Evolutionary conservation across 2,797 vertebrate genomes (phyloP), one percentile per base, ranked within the genome.

Genomic region (Peromyscus attwateri): DNA sequence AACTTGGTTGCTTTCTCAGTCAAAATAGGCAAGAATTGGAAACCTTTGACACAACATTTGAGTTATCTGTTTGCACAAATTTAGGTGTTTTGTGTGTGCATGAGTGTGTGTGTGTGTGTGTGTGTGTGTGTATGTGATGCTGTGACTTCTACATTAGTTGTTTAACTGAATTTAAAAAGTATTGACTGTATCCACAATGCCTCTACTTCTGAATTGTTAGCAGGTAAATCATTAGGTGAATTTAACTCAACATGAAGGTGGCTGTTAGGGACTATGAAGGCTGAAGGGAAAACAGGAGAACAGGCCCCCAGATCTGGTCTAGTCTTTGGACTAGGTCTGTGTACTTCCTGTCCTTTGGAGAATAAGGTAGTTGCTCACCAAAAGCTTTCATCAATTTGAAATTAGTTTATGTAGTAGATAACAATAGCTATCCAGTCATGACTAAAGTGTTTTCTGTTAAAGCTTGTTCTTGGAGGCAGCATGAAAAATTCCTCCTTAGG

Each of bases 361-460:
- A 96, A 57, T 66, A 95, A 95, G 66, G 9, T 49, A 93, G 60
- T 19, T 95, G 14, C 37, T 60, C 49, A 76, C 37, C 73, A 21
- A 80, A 92, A 79, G 81, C 93, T 94, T 87, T 85, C 88, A 79
- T 96, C 75, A 89, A 13, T 73, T 94, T 77, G 80, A 77, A n/a
- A 34, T 96, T 94, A 81, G 68, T 85, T 14, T 46, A 90, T 73
- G 81, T 88, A 93, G 81, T 13, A 79, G 87, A 85, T 31, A 34
- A 82, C 64, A 75, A 80, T 40, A 81, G 68, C 34, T 46, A 60
- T 16, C 55, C 87, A 40, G 57, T 31, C 49, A n/a, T 52, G 70
- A 27, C 27, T 82, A 25, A 34, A 62, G 34, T 94, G 40, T 89
- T 97, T 85, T 71, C 52, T 97, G 40, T 68, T 92, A 75, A 94